These are phyloP conservation scores for Aphelenchoides fujianensis DNA, from an alignment of 1,140 invertebrate species.

Conservation along the genomic window DNA sequence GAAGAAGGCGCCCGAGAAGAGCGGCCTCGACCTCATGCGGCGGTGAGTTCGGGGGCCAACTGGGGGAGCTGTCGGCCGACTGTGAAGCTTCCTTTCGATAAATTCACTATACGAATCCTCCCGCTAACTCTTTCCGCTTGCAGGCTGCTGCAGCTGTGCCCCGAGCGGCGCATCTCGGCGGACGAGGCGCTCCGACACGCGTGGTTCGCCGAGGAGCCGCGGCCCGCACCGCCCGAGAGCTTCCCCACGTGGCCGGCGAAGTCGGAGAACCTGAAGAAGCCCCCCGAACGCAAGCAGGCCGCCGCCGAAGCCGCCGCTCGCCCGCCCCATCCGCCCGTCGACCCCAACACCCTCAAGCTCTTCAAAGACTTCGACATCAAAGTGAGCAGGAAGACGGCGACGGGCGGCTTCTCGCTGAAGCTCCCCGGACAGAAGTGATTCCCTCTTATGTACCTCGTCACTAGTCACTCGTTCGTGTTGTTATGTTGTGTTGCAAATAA, in stretches of 20 bases:
- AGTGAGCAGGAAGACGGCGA: not conserved
- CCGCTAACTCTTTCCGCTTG: no score
- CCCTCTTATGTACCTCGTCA: no score
- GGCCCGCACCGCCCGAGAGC: slow-evolving; percentile 89
- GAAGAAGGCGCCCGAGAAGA: slow-evolving; percentile 74
- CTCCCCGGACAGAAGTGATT: not conserved
- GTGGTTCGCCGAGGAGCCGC: slow-evolving; percentile 85
- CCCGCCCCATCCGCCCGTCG: no score
- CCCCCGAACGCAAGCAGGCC: slow-evolving; percentile 91
- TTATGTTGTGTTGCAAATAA: no score
- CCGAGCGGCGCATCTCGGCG: slow-evolving; percentile 77
- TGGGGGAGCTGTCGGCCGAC: slow-evolving; percentile 67
- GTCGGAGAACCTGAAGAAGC: slow-evolving; percentile 73
- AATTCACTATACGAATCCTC: no score
- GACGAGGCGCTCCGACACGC: slow-evolving; percentile 80
- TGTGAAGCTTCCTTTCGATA: no score
- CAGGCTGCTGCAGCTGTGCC: slow-evolving; percentile 68
- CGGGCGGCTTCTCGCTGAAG: not conserved
- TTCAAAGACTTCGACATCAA: not conserved
- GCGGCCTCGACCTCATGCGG: slow-evolving; percentile 10
- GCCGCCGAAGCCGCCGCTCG: slow-evolving; percentile 80
- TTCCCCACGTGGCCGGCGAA: slow-evolving; percentile 99
- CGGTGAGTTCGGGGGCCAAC: not conserved
- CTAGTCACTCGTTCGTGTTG: no score
- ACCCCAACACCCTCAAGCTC: not conserved